Conservation (phyloP, 2,113 vertebrate species). For the Micromys minutus region DNA sequence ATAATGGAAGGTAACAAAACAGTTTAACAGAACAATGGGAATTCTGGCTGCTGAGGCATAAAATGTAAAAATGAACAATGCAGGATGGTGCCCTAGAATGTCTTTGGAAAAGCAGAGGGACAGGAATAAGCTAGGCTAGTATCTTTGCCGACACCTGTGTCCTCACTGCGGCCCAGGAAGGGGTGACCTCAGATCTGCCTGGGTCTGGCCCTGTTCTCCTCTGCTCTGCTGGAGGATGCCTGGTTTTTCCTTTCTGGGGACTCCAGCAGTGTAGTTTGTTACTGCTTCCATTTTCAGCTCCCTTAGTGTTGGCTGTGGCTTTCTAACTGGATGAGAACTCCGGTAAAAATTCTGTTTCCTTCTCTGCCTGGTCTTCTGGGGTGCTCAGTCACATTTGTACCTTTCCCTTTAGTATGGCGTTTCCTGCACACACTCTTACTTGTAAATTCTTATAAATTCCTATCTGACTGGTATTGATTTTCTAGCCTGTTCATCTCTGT, state of each 20-base stretch:
- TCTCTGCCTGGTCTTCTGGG: not conserved
- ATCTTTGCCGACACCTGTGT: fast-evolving
- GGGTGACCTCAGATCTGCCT: no score
- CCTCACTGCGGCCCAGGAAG: no score
- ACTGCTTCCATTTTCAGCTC: not conserved
- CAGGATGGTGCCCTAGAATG: fast-evolving
- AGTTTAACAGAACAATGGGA: not conserved
- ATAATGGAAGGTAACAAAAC: not conserved
- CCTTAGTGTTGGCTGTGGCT: no score
- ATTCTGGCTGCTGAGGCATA: fast-evolving
- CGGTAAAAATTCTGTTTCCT: not conserved
- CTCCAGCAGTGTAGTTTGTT: fast-evolving
- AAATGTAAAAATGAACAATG: not conserved
- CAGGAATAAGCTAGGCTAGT: not conserved
- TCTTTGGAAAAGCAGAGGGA: not conserved
- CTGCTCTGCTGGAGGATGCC: not conserved
- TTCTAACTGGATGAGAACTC: not conserved
- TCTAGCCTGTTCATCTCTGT: not conserved
- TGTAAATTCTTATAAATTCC: fast-evolving
- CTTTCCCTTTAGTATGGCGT: fast-evolving
- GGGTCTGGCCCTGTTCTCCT: fast-evolving
- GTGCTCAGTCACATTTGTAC: fast-evolving
- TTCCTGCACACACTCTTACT: not conserved
- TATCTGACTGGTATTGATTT: fast-evolving
- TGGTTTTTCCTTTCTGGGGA: not conserved